phyloP scores from a whole-genome alignment of 2,888 invertebrate species.

The Drosophila suboccidentalis region DNA sequence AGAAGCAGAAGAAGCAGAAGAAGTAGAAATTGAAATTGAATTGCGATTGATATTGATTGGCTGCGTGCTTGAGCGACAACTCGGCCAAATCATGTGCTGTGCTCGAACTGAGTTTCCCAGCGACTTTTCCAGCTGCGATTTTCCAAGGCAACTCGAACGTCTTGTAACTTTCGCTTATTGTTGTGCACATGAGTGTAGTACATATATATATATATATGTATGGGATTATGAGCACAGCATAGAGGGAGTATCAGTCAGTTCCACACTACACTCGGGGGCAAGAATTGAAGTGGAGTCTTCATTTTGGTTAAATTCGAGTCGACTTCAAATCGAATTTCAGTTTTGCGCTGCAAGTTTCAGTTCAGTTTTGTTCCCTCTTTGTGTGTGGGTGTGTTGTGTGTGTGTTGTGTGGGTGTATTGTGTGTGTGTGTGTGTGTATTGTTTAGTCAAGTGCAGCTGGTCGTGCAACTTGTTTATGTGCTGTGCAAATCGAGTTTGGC shows the following conservation, averaged over 20 bases:
- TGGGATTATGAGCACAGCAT: conserved; percentile 50
- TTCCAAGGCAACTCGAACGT: conserved; percentile 38
- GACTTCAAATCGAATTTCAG: conserved; percentile 74
- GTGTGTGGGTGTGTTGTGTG: conserved; percentile 16
- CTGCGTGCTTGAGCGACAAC: conserved; percentile 80
- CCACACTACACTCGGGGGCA: conserved; percentile 2
- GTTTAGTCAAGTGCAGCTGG: conserved; percentile 81
- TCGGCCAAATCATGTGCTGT: conserved; percentile 75
- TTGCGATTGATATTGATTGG: conserved; percentile 85
- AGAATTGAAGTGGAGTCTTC: conserved; percentile 12
- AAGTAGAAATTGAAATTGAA: conserved; percentile 83
- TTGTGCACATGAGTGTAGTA: conserved; percentile 30
- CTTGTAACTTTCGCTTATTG: conserved; percentile 76
- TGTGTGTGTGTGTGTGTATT: conserved; percentile 62
- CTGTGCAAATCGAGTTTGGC: conserved; percentile 64
- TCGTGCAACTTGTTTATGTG: conserved; percentile 72
- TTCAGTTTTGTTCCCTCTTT: neutral
- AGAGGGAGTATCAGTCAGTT: conserved; percentile 49
- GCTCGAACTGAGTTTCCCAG: conserved; percentile 12
- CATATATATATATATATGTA: conserved; percentile 10
- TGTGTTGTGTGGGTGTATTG: conserved; percentile 26
- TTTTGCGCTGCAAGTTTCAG: conserved; percentile 41
- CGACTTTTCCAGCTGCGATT: conserved; percentile 47
- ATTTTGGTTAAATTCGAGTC: conserved; percentile 41
- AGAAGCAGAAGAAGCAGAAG: conserved; percentile 61